Conservation (phyloP, 2,113 vertebrate genomes). For the Xenopus borealis region DNA sequence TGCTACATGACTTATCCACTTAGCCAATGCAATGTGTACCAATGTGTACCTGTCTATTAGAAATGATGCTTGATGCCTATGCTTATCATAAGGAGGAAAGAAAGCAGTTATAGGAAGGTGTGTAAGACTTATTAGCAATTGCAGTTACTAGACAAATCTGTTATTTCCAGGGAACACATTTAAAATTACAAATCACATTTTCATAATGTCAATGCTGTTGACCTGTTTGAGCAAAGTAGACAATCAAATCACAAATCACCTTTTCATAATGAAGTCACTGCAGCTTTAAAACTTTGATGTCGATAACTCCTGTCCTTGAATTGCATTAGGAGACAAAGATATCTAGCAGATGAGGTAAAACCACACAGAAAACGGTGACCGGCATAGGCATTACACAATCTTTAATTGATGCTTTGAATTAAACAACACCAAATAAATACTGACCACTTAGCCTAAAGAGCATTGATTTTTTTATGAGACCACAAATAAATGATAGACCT, state of each 20-base stretch:
- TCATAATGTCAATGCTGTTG: no score
- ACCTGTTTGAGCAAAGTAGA: no score
- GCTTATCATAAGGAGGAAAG: no score
- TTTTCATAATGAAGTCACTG: background rate
- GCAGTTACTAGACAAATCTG: no score
- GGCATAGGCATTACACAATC: conserved; percentile 88
- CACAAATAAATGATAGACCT: conserved; percentile 73
- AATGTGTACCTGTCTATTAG: no score
- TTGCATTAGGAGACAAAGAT: conserved; percentile 78
- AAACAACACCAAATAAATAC: conserved; percentile 94
- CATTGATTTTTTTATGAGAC: conserved; percentile 91
- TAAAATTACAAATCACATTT: no score
- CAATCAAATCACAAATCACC: background rate
- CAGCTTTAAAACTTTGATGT: conserved; percentile 82
- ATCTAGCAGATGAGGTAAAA: conserved; percentile 87
- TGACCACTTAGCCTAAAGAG: conserved; percentile 90
- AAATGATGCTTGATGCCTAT: no score
- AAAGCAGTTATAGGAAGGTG: no score
- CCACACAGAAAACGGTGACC: conserved; percentile 75
- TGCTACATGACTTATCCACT: no score
- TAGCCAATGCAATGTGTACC: no score
- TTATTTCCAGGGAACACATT: background rate
- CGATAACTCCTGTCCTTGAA: conserved; percentile 96
- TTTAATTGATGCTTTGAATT: conserved; percentile 96
- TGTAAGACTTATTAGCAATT: no score